A percentile compares a stretch with the other conserved stretches of the same genome.
Conservation (phyloP, 2,113 vertebrate species). For the Apeltes quadracus region DNA sequence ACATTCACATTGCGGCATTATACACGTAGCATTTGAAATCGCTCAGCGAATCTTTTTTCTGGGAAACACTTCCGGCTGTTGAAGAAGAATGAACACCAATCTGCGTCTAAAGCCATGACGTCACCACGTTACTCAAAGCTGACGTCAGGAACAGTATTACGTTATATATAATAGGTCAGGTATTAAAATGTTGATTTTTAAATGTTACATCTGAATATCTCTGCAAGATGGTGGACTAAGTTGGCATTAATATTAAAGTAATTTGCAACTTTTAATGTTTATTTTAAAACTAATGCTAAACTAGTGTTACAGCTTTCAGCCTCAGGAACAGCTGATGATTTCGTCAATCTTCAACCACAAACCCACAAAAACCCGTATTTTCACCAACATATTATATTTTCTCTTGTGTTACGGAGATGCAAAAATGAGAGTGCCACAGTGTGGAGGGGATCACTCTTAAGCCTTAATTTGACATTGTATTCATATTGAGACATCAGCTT, state of each 20-base stretch:
- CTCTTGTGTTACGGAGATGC: conserved; percentile 43
- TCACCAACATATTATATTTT: conserved; percentile 34
- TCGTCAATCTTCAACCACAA: background rate
- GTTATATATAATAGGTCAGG: background rate
- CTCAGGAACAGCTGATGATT: background rate
- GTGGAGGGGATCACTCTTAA: conserved; percentile 57
- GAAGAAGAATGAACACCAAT: conserved; percentile 40
- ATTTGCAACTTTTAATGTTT: background rate
- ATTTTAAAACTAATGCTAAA: background rate
- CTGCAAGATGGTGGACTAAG: background rate
- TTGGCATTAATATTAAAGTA: background rate
- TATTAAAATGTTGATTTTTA: background rate
- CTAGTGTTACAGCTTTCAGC: background rate
- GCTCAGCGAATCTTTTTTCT: background rate
- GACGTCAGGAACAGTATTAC: background rate
- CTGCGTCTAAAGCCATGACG: conserved; percentile 34
- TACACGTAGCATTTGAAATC: background rate
- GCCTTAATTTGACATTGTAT: conserved; percentile 42
- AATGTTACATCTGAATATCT: background rate
- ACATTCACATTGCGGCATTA: background rate
- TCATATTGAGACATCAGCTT: conserved; percentile 20
- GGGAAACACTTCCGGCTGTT: conserved; percentile 49
- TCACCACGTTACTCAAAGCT: conserved; percentile 25
- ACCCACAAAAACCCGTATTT: background rate
- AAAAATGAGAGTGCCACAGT: conserved; percentile 36